Conservation (phyloP, 2,113 vertebrate genomes). For the Ginglymostoma cirratum region DNA sequence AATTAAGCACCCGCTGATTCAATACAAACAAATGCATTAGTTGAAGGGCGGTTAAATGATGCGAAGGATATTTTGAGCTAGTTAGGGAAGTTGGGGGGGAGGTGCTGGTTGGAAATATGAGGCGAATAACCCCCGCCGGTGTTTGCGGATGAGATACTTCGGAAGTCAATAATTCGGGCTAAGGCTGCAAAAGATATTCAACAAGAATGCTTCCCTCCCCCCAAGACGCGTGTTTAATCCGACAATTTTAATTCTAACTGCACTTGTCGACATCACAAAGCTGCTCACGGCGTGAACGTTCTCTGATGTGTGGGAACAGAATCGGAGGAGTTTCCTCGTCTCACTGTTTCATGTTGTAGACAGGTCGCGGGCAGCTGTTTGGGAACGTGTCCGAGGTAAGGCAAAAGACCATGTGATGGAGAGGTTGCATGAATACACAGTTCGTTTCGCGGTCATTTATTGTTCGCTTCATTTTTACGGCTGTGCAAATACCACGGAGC, state of each 20-base stretch:
- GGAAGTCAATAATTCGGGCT: background rate
- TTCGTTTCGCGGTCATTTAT: background rate
- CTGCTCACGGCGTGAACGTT: background rate
- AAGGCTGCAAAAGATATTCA: background rate
- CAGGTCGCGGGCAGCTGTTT: background rate
- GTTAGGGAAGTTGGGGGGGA: background rate
- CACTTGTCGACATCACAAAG: background rate
- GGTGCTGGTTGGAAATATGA: no score
- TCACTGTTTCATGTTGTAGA: background rate
- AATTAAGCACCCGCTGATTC: background rate
- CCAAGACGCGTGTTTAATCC: background rate
- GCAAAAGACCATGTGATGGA: background rate
- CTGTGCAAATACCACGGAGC: background rate
- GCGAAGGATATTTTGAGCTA: background rate
- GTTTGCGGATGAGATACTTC: background rate
- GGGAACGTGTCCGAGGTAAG: background rate
- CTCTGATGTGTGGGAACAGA: background rate
- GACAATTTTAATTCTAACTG: constrained; percentile 6
- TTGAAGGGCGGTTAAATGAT: background rate
- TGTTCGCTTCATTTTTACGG: background rate
- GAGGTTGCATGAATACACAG: background rate
- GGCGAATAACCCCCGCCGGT: background rate
- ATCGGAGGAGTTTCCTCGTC: constrained; percentile 8
- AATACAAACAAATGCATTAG: no score
- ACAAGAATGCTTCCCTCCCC: background rate